Evolutionary conservation across 2,113 vertebrate genomes (phyloP), one percentile per base, ranked within the genome.

Genomic region (Eptesicus fuscus): DNA sequence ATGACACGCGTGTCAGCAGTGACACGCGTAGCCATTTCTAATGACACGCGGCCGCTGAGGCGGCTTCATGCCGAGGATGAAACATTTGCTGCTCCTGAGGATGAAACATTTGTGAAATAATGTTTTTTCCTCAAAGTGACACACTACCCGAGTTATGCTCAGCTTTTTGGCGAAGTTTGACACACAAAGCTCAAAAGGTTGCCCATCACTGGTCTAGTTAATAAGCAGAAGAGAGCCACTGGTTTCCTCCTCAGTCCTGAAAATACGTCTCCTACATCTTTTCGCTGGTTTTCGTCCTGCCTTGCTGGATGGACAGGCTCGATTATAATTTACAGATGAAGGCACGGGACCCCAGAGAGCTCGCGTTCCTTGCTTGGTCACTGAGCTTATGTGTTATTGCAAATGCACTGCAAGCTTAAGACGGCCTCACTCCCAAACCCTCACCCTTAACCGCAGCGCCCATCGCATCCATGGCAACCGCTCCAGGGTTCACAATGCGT

Each of bases 381-480:
- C 76, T 92, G 28, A 93, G 51, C n/a, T 59, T 71, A 4, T 44
- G 42, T 8, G 4, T 56, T 28, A n/a, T 16, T 59, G 28, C 40
- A 74, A 28, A 35, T 18, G 61, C 13, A 30, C 20, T 8, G 5
- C 4, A 4, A 12, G 11, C 22, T 30, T 28, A 0, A 0, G 61
- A 44, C 3, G 3, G 5, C 35, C 2, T 91, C 32, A 9, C 23
- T 51, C 12, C 20, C 28, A 67, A 25, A 11, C 4, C 11, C 11
- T 53, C 4, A 11, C 25, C 51, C 67, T 91, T 78, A 78, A 25
- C 23, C 12, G 32, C 2, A 3, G 4, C 3, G 11, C 22, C 2
- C 9, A 4, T 37, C 6, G 18, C 0, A 7, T 14, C 23, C 37
- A 28, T 4, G 40, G 9, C 67, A 59, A 83, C 0, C 14, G 16